Base-by-base conservation (phyloP, 1,140 invertebrate species). In the Zophobas morio region DNA sequence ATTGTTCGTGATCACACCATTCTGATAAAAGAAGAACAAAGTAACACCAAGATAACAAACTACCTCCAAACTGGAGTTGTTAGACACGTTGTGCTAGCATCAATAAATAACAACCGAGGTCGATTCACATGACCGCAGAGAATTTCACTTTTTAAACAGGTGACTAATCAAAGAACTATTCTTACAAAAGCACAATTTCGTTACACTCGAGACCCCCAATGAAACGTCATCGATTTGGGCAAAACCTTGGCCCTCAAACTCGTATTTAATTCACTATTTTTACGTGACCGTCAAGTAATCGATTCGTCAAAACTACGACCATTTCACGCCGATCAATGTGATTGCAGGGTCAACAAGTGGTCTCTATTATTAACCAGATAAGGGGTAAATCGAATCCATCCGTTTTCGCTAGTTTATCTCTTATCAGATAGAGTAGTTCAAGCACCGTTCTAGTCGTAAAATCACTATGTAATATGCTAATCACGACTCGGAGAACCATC, bases 111-210 rank as follows among this genome's bases (percentile, higher is more conserved):
- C 20, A 33, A n/a, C 8, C 35, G 56, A 60, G 56, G 56, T 60
- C 56, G 36, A 36, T 60, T 37, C 35, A 35, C 56, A n/a, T 60
- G 56, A 60, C 36, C 56, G 36, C 56, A 60, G 56, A 54, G 53
- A 35, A 60, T 60, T 60, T 60, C 56, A 60, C 56, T 60, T 60
- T 60, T 60, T 60, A 60, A 39, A 60, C 56, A 60, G 56, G 56
- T 60, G 56, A 60, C 36, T 60, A 60, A 60, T 60, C 35, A 60
- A 60, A 60, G 37, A 36, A 20, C 35, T 60, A 60, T 60, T 60
- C 36, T 32, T 37, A 60, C 6, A 2, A 60, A 1, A 36, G 56
- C 3, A 36, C n/a, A 60, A 37, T 35, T 8, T 60, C 33, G 8
- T 46, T 8, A 8, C 3, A 46, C 3, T 46, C 42, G 42, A 46